Conservation (phyloP, 2,888 invertebrate species). For the Tetheella fluctuosa region DNA sequence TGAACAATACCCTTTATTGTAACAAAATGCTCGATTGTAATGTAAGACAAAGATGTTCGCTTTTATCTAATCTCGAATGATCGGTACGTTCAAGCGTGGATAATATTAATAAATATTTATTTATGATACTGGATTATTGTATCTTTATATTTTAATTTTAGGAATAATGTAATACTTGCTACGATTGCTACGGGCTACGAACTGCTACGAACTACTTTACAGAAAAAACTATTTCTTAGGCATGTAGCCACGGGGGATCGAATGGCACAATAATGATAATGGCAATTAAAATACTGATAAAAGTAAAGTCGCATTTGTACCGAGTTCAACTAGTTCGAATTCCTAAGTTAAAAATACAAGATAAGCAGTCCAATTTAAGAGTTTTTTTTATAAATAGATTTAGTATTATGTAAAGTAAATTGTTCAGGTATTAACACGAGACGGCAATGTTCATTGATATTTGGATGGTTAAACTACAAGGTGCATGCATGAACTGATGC, state of each 20-base stretch:
- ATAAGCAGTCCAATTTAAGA: not conserved
- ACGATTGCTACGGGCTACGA: not conserved
- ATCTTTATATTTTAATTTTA: not conserved
- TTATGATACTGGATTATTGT: not conserved
- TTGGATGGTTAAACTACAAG: too few relatives aligned
- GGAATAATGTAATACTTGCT: not conserved
- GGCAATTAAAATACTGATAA: not conserved
- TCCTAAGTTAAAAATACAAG: not conserved
- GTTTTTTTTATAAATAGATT: too few relatives aligned
- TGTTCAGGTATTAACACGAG: not conserved
- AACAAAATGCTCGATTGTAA: constrained; percentile 23
- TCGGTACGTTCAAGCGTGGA: not conserved
- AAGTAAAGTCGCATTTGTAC: not conserved
- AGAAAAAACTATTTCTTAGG: too few relatives aligned
- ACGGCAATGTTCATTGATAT: not conserved
- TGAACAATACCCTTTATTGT: constrained; percentile 51
- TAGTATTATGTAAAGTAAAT: not conserved
- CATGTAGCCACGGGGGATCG: too few relatives aligned
- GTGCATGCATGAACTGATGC: not conserved
- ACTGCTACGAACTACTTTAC: not conserved
- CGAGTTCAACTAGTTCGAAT: not conserved
- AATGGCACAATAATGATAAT: too few relatives aligned
- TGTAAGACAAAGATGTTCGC: constrained; percentile 18
- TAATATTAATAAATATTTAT: not conserved
- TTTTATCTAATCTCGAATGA: constrained; percentile 12